Percentiles rank a stretch among this genome's conserved stretches.
These are phyloP conservation scores for mouse (Mus musculus) DNA, from an alignment of 2,113 vertebrate species.

Conservation along the genomic window DNA sequence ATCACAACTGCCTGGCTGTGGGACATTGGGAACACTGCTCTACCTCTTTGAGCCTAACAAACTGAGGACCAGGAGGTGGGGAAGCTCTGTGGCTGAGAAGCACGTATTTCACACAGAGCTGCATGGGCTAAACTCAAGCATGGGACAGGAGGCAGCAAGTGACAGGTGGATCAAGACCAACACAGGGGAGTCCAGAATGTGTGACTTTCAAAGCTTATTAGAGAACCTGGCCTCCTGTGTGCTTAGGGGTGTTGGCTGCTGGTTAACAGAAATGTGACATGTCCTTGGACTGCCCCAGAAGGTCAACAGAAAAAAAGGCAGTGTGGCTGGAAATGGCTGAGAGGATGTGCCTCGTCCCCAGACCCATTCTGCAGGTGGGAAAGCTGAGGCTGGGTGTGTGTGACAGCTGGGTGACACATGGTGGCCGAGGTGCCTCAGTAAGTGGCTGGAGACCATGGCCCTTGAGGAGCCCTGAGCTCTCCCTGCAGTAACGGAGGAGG, in stretches of 20 bases:
- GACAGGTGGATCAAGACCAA: neutral
- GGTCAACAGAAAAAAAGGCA: neutral
- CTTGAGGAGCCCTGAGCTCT: neutral
- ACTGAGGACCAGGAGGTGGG: neutral
- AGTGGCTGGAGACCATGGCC: neutral
- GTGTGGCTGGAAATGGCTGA: no score
- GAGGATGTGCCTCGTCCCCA: neutral
- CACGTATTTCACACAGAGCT: neutral
- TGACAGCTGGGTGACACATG: neutral
- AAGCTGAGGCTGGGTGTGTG: neutral
- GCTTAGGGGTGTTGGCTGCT: neutral
- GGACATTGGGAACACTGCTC: neutral
- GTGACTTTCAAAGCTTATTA: neutral
- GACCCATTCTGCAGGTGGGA: neutral
- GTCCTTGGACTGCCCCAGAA: neutral
- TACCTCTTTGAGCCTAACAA: neutral
- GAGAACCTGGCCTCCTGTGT: neutral
- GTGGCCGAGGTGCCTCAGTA: neutral
- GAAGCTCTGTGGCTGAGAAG: neutral
- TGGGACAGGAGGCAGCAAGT: neutral
- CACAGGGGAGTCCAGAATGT: neutral
- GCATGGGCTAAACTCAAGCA: fast-evolving
- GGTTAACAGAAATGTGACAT: neutral
- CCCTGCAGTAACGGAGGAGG: neutral
- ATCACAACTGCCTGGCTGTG: neutral